These are phyloP conservation scores for Discoglossus pictus DNA, from an alignment of 2,797 vertebrate species.

Conservation along the genomic window DNA sequence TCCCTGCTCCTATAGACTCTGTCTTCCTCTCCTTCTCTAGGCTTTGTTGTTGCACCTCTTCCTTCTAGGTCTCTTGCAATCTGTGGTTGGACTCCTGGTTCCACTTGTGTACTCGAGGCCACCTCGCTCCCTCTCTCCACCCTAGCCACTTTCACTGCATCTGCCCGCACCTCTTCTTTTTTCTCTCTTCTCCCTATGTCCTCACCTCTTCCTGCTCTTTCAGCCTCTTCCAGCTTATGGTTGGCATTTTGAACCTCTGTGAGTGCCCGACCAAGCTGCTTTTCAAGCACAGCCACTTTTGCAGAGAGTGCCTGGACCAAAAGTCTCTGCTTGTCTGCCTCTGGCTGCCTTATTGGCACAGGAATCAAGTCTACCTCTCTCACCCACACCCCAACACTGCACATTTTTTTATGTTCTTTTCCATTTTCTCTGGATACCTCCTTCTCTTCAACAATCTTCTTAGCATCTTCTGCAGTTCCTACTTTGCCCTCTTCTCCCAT, in stretches of 20 bases:
- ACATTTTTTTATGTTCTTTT: slow-evolving; percentile 41
- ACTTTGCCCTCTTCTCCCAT: slow-evolving; percentile 3
- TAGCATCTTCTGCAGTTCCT: slow-evolving; percentile 36
- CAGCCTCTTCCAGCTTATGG: slow-evolving; percentile 57
- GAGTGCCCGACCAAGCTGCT: slow-evolving; percentile 74
- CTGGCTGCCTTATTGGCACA: slow-evolving; percentile 6
- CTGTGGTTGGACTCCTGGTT: slow-evolving; percentile 51
- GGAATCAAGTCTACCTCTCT: slow-evolving; percentile 80
- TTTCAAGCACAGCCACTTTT: slow-evolving; percentile 79
- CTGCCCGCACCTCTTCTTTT: slow-evolving; percentile 19
- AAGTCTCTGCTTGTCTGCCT: slow-evolving; percentile 59
- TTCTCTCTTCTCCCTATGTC: slow-evolving; percentile 48
- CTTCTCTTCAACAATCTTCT: slow-evolving; percentile 66
- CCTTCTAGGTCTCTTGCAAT: slow-evolving; percentile 55
- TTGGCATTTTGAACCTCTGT: slow-evolving; percentile 77
- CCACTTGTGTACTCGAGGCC: slow-evolving; percentile 53
- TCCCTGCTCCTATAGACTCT: slow-evolving; percentile 57
- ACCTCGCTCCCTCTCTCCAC: slow-evolving; percentile 60
- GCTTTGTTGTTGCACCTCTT: slow-evolving; percentile 26
- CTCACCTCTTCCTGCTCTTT: slow-evolving; percentile 20
- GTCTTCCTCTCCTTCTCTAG: slow-evolving; percentile 33
- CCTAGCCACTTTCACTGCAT: slow-evolving; percentile 57
- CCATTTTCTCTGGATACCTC: slow-evolving; percentile 45
- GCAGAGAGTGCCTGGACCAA: slow-evolving; percentile 72
- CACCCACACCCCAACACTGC: slow-evolving; percentile 78